Evolutionary conservation across 2,113 vertebrate genomes (phyloP).

Genomic region (Ptyas mucosa): DNA sequence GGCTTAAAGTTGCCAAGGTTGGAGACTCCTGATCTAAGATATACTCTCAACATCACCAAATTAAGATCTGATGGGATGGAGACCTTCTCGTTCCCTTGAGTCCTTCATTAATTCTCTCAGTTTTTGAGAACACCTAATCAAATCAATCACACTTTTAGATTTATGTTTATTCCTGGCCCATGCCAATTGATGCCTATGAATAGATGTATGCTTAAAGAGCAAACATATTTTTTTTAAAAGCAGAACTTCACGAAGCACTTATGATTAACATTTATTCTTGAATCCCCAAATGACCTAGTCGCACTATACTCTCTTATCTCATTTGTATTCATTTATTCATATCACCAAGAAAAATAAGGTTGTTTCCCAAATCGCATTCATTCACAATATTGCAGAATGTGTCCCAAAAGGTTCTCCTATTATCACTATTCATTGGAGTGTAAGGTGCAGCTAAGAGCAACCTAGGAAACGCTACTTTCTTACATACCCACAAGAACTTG

Average conservation of each 20-base stretch:
- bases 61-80: background rate
- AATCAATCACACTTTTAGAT: background rate
- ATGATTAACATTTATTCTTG: background rate
- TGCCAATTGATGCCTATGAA: background rate
- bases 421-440: background rate
- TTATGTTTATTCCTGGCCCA: background rate
- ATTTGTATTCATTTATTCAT: background rate
- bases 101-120: background rate
- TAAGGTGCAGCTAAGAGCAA: background rate
- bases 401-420: background rate
- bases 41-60: background rate
- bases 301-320: background rate
- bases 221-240: background rate
- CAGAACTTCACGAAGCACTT: background rate
- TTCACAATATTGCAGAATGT: background rate
- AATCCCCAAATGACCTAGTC: background rate
- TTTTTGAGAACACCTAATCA: background rate
- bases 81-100: background rate
- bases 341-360: background rate
- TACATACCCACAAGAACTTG: background rate
- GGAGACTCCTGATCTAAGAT: background rate
- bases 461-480: background rate
- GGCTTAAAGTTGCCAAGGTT: too few relatives aligned
- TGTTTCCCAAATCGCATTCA: background rate
- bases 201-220: background rate